These are phyloP conservation scores for Dione vanillae DNA, from an alignment of 2,888 invertebrate species.

Conservation along the genomic window DNA sequence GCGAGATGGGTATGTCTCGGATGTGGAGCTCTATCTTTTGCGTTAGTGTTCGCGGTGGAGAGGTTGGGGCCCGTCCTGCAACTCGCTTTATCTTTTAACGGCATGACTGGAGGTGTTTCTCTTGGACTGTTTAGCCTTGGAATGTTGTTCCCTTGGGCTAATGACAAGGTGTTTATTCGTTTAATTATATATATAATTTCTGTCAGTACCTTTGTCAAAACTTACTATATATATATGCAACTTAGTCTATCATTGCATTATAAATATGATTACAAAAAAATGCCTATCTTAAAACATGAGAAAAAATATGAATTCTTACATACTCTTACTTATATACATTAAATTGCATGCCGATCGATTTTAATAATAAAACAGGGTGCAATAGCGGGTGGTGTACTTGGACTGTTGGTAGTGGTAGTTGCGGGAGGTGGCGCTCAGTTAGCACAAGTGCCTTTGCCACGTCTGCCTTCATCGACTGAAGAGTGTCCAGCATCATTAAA, in stretches of 20 bases:
- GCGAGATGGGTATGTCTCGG: constrained; percentile 86
- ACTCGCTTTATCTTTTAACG: constrained; percentile 94
- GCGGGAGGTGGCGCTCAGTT: constrained; percentile 89
- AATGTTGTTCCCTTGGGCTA: constrained; percentile 95
- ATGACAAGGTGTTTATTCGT: constrained; percentile 85
- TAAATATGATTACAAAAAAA: no score
- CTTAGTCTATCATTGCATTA: not conserved
- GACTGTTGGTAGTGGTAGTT: constrained; percentile 84
- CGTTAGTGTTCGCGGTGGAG: constrained; percentile 93
- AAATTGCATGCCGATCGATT: no score
- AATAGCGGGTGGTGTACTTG: constrained; percentile 85
- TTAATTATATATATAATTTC: not conserved
- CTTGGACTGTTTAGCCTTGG: constrained; percentile 94
- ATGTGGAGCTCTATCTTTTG: constrained; percentile 91
- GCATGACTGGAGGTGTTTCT: constrained; percentile 94
- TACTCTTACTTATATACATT: no score
- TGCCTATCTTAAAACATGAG: no score
- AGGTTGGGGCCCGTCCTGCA: constrained; percentile 94
- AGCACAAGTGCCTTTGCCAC: constrained; percentile 67
- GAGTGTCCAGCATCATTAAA: constrained; percentile 80
- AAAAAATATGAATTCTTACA: no score
- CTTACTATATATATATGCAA: not conserved
- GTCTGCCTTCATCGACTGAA: constrained; percentile 79
- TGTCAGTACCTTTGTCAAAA: not conserved
- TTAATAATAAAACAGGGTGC: constrained; percentile 85